Evolutionary conservation across 2,888 invertebrate genomes (phyloP), one percentile per base, ranked within the genome.

Genomic region (Meganola albula): DNA sequence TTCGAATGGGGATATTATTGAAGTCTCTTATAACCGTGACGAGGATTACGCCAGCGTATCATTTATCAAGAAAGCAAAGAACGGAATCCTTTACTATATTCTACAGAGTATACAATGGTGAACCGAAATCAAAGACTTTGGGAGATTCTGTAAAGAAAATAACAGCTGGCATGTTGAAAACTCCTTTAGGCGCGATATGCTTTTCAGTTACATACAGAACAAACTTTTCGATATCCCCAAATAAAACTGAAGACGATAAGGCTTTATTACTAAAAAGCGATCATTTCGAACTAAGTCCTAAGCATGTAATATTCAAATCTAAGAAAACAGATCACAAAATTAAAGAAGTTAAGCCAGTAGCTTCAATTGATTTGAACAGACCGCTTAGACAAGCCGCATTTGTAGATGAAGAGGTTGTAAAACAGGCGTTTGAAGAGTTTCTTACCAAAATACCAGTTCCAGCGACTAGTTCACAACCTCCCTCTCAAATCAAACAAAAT

Each of bases 11-110:
- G 23, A 92, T 95, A 38, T 86, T 98, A 48, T 79, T 99, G 9
- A 97, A 97, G 68, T 97, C 97, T 0, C 85, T 98, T 22, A 90
- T 98, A 24, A 93, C 95, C 4, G 92, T 97, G 1, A 95, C 97
- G 4, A 90, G 98, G 74, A 93, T 95, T 35, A 95, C 96, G 10
- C 98, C 98, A 2, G 96, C 97, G 12, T 98, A 98, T 72, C 95
- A 95, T 76, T 76, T 98, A 27, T 96, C 97, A 6, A 88, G 96
- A 31, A 89, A 93, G 42, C 97, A 98, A 74, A 91, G 94, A 24
- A 90, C 93, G 0, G 97, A 97, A 63, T 93, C 96, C 1, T 98
- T 94, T 69, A 92, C 95, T 27, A 94, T 98, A 57, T 95, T 94
- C 75, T 98, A 98, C 74, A 90, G 95, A 58, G 91, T 96, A 53